A percentile compares a stretch with the other conserved stretches of the same genome.
phyloP scores from a whole-genome alignment of 2,888 invertebrate species.

The Brachynemurus nebulosus region DNA sequence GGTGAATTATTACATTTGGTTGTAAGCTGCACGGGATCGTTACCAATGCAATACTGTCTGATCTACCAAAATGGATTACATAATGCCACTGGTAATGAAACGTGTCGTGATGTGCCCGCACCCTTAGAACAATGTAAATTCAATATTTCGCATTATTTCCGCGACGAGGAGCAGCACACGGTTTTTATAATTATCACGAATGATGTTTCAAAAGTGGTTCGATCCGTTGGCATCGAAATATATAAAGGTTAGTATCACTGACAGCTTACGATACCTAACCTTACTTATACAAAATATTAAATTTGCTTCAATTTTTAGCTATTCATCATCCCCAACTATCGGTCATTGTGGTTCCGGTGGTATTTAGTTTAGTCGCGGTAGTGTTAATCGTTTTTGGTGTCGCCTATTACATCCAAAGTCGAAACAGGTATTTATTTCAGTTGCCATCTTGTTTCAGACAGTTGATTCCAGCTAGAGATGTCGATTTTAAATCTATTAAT shows the following conservation, averaged over 20 bases:
- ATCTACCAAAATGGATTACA: conserved; percentile 43
- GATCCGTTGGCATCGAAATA: conserved; percentile 61
- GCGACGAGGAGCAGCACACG: conserved; percentile 54
- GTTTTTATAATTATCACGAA: conserved; percentile 68
- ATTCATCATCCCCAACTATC: conserved; percentile 69
- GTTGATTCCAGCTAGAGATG: too few relatives aligned
- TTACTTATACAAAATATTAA: background rate
- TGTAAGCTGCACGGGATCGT: conserved; percentile 60
- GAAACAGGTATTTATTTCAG: conserved; percentile 57
- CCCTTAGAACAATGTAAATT: conserved; percentile 42
- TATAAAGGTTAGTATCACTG: conserved; percentile 66
- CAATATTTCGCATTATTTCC: conserved; percentile 51
- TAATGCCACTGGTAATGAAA: conserved; percentile 66
- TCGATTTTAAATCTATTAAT: too few relatives aligned
- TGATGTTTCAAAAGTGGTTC: conserved; percentile 53
- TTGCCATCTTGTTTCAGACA: too few relatives aligned
- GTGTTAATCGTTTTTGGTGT: conserved; percentile 76
- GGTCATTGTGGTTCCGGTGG: conserved; percentile 76
- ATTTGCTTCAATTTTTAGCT: conserved; percentile 37
- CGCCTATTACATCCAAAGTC: conserved; percentile 72
- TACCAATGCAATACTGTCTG: conserved; percentile 58
- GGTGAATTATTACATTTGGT: conserved; percentile 60
- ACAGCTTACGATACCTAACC: too few relatives aligned
- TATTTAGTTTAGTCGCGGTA: conserved; percentile 66
- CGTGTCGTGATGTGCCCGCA: conserved; percentile 35